phyloP scores from a whole-genome alignment of 2,888 invertebrate species.

The Leptopterna dolabrata region DNA sequence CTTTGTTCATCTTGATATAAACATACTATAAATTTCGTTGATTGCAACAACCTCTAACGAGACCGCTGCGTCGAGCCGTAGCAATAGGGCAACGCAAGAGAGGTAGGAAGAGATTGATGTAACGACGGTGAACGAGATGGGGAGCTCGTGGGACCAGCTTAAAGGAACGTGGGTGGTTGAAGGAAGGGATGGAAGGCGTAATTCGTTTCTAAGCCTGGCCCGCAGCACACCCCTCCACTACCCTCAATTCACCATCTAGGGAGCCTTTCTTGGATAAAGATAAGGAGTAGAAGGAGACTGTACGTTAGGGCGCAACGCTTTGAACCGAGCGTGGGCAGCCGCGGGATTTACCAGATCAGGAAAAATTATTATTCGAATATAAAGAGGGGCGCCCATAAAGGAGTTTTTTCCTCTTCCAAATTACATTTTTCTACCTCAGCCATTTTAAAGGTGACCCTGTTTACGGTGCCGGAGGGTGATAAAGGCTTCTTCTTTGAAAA shows the following conservation, averaged over 20 bases:
- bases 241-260: neutral
- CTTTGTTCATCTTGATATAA: too few relatives aligned
- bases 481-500: neutral
- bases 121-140: neutral
- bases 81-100: too few relatives aligned
- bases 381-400: neutral
- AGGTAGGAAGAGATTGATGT: neutral
- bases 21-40: too few relatives aligned
- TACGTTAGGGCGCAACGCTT: neutral
- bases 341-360: neutral
- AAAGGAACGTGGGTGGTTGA: neutral
- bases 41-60: too few relatives aligned
- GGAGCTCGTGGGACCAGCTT: neutral
- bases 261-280: neutral
- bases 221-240: neutral
- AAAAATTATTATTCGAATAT: constrained; percentile 3
- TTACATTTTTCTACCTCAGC: neutral
- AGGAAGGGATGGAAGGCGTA: neutral
- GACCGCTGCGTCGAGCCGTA: too few relatives aligned
- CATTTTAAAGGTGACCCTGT: neutral
- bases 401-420: neutral
- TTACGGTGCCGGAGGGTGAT: neutral
- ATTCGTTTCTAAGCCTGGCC: neutral
- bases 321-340: neutral
- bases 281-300: neutral